Percentiles rank a stretch among this genome's conserved stretches.
phyloP scores from a whole-genome alignment of 2,797 vertebrate species.

The Anableps anableps region DNA sequence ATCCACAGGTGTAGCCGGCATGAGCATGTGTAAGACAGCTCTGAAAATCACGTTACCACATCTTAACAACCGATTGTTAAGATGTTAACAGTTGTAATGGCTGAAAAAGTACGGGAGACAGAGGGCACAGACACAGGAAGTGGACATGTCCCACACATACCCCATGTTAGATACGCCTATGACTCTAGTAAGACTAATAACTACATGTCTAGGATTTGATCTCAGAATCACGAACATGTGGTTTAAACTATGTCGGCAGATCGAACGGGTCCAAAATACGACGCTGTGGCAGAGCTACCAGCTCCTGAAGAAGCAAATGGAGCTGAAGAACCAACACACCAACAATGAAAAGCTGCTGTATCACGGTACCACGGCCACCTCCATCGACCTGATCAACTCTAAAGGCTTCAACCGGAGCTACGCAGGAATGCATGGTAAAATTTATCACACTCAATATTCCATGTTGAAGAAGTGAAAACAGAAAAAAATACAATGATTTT shows the following conservation, averaged over 20 bases:
- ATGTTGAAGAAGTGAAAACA: background rate
- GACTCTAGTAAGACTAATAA: background rate
- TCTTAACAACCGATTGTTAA: no score
- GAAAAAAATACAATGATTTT: background rate
- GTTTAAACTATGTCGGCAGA: conserved; percentile 48
- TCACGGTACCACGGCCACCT: conserved; percentile 59
- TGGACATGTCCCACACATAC: no score
- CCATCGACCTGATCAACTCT: conserved; percentile 66
- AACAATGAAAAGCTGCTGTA: conserved; percentile 77
- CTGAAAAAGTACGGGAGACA: no score
- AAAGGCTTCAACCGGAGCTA: conserved; percentile 80
- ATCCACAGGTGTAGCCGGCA: no score
- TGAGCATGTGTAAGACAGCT: no score
- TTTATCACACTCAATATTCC: background rate
- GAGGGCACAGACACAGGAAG: no score
- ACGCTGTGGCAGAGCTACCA: conserved; percentile 76
- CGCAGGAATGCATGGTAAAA: conserved; percentile 72
- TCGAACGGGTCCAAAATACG: conserved; percentile 75
- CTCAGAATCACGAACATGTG: background rate
- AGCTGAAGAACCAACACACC: conserved; percentile 68
- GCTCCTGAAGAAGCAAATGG: conserved; percentile 68
- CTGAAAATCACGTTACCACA: no score
- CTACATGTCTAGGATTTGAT: background rate
- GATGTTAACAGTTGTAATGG: no score
- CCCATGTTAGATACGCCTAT: no score